Conservation (phyloP, 2,797 vertebrate genomes). For the Salarias fasciatus region DNA sequence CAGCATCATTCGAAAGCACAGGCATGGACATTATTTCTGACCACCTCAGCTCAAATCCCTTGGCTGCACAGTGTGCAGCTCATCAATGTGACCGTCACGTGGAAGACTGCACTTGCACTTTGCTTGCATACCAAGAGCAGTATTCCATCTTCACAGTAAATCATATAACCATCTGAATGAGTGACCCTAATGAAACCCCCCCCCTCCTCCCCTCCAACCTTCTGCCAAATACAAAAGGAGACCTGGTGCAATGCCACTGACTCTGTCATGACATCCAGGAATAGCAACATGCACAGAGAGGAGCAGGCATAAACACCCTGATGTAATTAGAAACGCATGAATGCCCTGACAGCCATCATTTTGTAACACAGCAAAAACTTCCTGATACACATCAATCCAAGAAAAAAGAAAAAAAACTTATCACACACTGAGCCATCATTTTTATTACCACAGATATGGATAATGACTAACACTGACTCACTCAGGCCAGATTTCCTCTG, state of each 20-base stretch:
- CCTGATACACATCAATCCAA: slow-evolving; percentile 12
- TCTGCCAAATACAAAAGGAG: slow-evolving; percentile 51
- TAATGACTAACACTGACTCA: background rate
- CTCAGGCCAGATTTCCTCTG: slow-evolving; percentile 3
- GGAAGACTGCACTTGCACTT: slow-evolving; percentile 19
- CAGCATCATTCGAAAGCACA: slow-evolving; percentile 5
- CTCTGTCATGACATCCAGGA: slow-evolving; percentile 67
- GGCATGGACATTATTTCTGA: slow-evolving; percentile 2
- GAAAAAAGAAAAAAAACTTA: slow-evolving; percentile 1
- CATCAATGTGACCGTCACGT: slow-evolving; percentile 25
- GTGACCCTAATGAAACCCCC: slow-evolving; percentile 47
- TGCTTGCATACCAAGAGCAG: slow-evolving; percentile 27
- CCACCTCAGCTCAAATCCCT: slow-evolving; percentile 5
- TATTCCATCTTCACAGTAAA: slow-evolving; percentile 50
- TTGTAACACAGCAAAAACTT: slow-evolving; percentile 20
- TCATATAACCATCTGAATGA: slow-evolving; percentile 37
- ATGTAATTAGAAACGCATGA: slow-evolving; percentile 72
- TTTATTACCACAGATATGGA: background rate
- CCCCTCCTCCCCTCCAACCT: background rate
- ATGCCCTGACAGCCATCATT: slow-evolving; percentile 50
- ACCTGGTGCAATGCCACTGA: slow-evolving; percentile 59
- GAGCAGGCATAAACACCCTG: slow-evolving; percentile 67
- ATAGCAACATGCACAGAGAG: slow-evolving; percentile 68
- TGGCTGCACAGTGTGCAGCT: slow-evolving; percentile 15
- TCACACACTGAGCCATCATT: slow-evolving; percentile 1